These are phyloP conservation scores for Cephalopholis sonnerati DNA, from an alignment of 2,113 vertebrate genomes.

Conservation along the genomic window DNA sequence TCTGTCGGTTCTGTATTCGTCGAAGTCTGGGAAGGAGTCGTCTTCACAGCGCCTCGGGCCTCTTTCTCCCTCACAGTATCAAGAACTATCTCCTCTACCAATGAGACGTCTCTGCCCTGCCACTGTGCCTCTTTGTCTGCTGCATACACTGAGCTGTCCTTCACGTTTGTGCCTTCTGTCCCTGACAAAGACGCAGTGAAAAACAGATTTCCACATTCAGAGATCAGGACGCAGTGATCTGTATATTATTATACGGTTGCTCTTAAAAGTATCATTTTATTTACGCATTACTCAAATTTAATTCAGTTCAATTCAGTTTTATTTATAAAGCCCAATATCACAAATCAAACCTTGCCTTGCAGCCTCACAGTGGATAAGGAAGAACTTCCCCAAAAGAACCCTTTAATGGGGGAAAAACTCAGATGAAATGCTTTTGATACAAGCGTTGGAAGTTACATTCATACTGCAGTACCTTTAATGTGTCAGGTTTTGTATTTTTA, in stretches of 20 bases:
- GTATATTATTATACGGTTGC: neutral
- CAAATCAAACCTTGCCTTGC: no score
- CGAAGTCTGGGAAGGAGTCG: constrained; percentile 87
- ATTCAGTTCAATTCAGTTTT: no score
- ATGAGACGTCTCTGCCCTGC: constrained; percentile 63
- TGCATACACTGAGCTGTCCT: neutral
- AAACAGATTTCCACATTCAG: neutral
- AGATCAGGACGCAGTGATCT: neutral
- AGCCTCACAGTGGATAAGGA: no score
- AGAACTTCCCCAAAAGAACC: no score
- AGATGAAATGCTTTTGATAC: constrained; percentile 1
- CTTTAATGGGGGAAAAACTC: no score
- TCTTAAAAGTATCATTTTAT: neutral
- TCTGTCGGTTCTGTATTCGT: constrained; percentile 89
- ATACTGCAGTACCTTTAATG: neutral
- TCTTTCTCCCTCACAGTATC: constrained; percentile 88
- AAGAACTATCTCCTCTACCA: constrained; percentile 90
- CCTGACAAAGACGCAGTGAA: neutral
- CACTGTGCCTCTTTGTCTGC: neutral
- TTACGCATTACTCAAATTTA: neutral
- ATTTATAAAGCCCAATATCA: no score
- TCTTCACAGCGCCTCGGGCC: constrained; percentile 80
- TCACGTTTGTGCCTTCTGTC: neutral
- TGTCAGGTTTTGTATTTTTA: constrained; percentile 10
- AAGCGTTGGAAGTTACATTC: neutral